Evolutionary conservation across 2,888 invertebrate species (phyloP), one percentile per base, ranked within the genome.

Genomic region (Pristionchus japonicus): DNA sequence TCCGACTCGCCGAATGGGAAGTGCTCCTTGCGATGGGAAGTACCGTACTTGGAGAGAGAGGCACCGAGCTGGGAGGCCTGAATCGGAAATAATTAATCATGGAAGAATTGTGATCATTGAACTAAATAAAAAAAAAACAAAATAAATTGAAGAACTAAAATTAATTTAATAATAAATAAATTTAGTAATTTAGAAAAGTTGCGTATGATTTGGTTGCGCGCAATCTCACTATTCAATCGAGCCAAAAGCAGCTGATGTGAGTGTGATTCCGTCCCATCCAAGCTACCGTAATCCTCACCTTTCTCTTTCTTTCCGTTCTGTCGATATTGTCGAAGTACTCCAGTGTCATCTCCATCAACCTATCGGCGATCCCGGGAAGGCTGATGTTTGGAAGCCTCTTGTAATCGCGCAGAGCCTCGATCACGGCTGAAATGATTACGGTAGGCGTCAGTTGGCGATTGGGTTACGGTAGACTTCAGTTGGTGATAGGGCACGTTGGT

Each of bases 1-100:
- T 85, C 85, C 0, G 23, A 20, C n/a, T 85, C 85, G 11, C 85
- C 85, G 20, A 52, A 85, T 6, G 85, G 85, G 34, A 85, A 85
- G 3, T 3, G 23, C n/a, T 43, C 85, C 43, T 43, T 70, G 17
- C 23, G 20, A 1, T 57, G 57, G 2, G 15, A 37, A 37, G 70
- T 2, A 20, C 37, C 37, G 20, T 15, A 70, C n/a, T 64, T 64
- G 17, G 61, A n/a, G 61, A 64, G 27, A 64, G n/a, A n/a, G n/a
- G n/a, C n/a, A 64, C 61, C 27, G 27, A 64, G n/a, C 6, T n/a
- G 6, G 3, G 61, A 64, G 17, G 61, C 61, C 61, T 64, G 27
- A 3, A 20, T 23, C 6, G 23, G 4, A 23, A 11, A 74, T 34
- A 61, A 61, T 61, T 40, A 40, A 27, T 31, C n/a, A n/a, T n/a